Evolutionary conservation across 2,113 vertebrate genomes (phyloP).

Genomic region (Felis chaus): DNA sequence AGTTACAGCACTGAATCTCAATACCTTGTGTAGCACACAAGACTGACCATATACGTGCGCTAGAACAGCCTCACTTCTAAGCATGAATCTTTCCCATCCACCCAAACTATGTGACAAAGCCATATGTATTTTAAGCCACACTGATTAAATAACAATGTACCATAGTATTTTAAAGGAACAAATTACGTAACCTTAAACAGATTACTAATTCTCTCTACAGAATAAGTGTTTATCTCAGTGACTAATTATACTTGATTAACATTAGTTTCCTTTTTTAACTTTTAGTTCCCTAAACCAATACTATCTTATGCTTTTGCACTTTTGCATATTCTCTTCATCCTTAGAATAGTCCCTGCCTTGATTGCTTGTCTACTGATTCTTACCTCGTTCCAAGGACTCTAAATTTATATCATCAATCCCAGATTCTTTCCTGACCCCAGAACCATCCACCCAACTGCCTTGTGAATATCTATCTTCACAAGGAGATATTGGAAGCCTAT

Average conservation of each 20-base stretch:
- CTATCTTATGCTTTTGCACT: background rate
- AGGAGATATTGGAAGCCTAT: background rate
- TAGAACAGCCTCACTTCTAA: background rate
- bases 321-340: background rate
- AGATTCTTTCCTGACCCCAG: background rate
- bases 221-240: background rate
- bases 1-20: conserved; percentile 11
- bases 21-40: background rate
- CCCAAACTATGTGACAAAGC: background rate
- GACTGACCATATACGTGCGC: background rate
- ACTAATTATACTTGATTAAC: background rate
- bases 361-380: background rate
- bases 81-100: background rate
- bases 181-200: background rate
- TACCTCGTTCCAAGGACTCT: background rate
- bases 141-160: background rate
- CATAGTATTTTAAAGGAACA: background rate
- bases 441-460: background rate
- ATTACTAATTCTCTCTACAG: background rate
- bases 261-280: background rate
- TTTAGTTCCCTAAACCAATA: background rate
- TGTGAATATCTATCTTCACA: background rate
- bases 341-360: background rate
- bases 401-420: background rate
- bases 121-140: background rate